Base-by-base conservation (phyloP, 2,888 invertebrate species). In the Diarsia brunnea region DNA sequence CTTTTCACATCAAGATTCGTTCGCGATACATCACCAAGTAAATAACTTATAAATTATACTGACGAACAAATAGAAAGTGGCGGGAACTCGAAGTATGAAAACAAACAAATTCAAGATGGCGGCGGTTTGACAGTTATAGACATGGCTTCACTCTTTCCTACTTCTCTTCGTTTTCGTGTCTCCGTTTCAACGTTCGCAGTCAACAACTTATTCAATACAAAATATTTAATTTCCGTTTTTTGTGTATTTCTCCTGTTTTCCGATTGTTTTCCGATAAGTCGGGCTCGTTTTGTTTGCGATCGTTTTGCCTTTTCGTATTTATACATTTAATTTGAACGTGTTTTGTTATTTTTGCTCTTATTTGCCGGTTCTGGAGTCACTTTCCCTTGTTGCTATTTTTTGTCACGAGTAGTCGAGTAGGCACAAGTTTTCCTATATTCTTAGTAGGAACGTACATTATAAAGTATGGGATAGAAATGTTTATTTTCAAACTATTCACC, bases 41-140 rank as follows among this genome's bases (percentile, higher is more conserved):
- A 47, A 69, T 72, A 69, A 61, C 51, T 55, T 61, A 67, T 81
- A 69, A 69, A 69, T 82, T 76, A 70, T 60, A 47, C 11, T 16
- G 43, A 38, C 63, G 19, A 64, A 67, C 43, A 81, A 55, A 7
- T 65, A 31, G 16, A 82, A 72, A 82, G 49, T 69, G 55, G 67
- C 58, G 45, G 38, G 55, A 78, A 73, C 51, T 78, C 45, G 16
- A 64, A 67, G 60, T 45, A 58, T 53, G 69, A 31, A 71, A 73
- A 71, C 68, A 77, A 82, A 77, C 66, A 76, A 69, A 67, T 53
- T 24, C 43, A 85, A 85, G 47, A 83, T 83, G 79, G 79, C 68
- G 73, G 21, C 55, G 24, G 38, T 31, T 21, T 73, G 86, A 73
- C 84, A 79, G 63, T 73, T 75, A 24, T 31, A 60, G 27, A 58